Evolutionary conservation across 2,888 invertebrate genomes (phyloP), one percentile per base, ranked within the genome.

Genomic region (Eustalomyia histrio): DNA sequence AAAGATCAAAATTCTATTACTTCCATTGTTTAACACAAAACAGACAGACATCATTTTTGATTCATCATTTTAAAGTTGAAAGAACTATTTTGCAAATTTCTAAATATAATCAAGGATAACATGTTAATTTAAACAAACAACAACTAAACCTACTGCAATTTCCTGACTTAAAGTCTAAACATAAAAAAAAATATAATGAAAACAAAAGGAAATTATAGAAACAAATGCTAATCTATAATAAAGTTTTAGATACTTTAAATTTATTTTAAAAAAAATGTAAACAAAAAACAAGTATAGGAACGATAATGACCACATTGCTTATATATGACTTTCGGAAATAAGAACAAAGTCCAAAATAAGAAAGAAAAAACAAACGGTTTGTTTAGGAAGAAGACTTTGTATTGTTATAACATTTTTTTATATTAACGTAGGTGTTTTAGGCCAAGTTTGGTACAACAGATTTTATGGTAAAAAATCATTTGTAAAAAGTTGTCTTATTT

Each of bases 401-500:
- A 47, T 14, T 47, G 43, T 47, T 47, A n/a, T 47, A 14, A n/a
- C 5, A n/a, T 47, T 47, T 47, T 47, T 47, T n/a, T 47, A 3
- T 47, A 5, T 47, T 47, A 47, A 47, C 6, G 43, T 47, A 14
- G 43, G 43, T 47, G 43, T 47, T 47, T 47, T 47, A n/a, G 43
- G n/a, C 43, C 43, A 47, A 47, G 14, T 47, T 47, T 47, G n/a
- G n/a, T 47, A 47, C 6, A 47, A n/a, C 6, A n/a, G 43, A 2
- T n/a, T 47, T n/a, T 47, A n/a, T 47, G 43, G 14, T 47, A 47
- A n/a, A 6, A 47, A 47, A 47, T n/a, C 2, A 47, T 47, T 47
- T 47, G 6, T 47, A n/a, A 65, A 64, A 57, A 50, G 16, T 16
- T 16, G 29, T 29, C 10, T 64, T 57, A n/a, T 35, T 35, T 21